Base-by-base conservation (phyloP, 2,888 invertebrate genomes). In the Pheosia gnoma region DNA sequence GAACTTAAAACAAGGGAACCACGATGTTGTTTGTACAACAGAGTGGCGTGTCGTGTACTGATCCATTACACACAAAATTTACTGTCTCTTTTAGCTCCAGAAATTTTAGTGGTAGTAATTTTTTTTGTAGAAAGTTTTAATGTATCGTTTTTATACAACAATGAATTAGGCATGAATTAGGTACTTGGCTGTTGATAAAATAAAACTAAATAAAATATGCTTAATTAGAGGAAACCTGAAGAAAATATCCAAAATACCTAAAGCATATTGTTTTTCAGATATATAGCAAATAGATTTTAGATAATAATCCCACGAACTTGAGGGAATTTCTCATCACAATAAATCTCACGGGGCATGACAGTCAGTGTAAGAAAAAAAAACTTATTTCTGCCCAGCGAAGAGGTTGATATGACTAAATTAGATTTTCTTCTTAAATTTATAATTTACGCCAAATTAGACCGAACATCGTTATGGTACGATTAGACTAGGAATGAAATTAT, bases 31-130 rank as follows among this genome's bases (percentile, higher is more conserved):
- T 75, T 75, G 70, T 60, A 54, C 57, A 61, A 7, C 65, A 41
- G 69, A 75, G 75, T 75, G 75, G 66, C 45, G 39, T 60, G 25
- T 2, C 60, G 68, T 73, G 69, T 65, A 61, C 61, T 52, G 63
- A 69, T 72, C 75, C 75, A 75, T 75, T 75, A 75, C 64, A 13
- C 59, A 71, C 64, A 9, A 61, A 71, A 62, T 70, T 60, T 64
- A 59, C 58, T 38, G 54, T 59, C 61, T 59, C 70, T 63, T 62
- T 65, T 54, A 55, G 25, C 53, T 65, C n/a, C 9, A 39, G 11
- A 41, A 41, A 56, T 41, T 41, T 13, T 13, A 56, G 56, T 25
- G n/a, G 9, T 6, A 54, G 11, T 54, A 9, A 37, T 25, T 6
- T 25, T 9, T 51, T 25, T 25, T 3, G 8, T 7, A n/a, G n/a